Base-by-base conservation (phyloP, 2,797 vertebrate species). In the Heliangelus exortis region DNA sequence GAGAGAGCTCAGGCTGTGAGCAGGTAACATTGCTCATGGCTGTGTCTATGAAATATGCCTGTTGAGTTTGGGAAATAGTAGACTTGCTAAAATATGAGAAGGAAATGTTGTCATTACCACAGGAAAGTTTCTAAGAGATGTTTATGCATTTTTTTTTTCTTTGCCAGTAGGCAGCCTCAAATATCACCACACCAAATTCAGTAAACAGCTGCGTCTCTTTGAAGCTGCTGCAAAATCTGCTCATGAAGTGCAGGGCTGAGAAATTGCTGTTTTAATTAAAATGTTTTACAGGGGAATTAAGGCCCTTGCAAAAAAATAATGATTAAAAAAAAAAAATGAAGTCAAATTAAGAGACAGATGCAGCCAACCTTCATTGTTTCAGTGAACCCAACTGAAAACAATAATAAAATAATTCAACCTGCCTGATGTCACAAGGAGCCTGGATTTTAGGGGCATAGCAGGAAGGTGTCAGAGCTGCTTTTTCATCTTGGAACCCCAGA, bases 191-290 rank as follows among this genome's bases (percentile, higher is more conserved):
- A 82, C 92, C 71, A 75, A 94, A 87, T 84, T 79, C 92, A 77
- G 81, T 89, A 94, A 96, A 92, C 68, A 96, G 50, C 86, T 93
- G 66, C 2, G 50, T 92, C 65, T 84, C 83, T 90, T 96, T 94
- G 72, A 94, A 95, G 80, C 77, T 63, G 82, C 65, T 61, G 58
- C 61, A 73, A 87, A 68, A 93, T 80, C 83, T 73, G 71, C 71
- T 84, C 66, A 18, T 18, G 41, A 90, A 87, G 29, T 23, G 79
- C 7, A 0, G 83, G 55, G n/a, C 47, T 9, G 51, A 94, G 68
- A 84, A 96, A 91, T 34, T 75, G n/a, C 65, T 87, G 91, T 39
- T 93, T 91, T 95, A 95, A 85, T 97, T 82, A 95, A 93, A 90
- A 90, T 54, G 67, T 91, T 80, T 72, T 74, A 87, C 81, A 90